Percentiles rank a stretch among this genome's conserved stretches.
Evolutionary conservation across 2,888 invertebrate genomes (phyloP).

Genomic region (Biston betularia): DNA sequence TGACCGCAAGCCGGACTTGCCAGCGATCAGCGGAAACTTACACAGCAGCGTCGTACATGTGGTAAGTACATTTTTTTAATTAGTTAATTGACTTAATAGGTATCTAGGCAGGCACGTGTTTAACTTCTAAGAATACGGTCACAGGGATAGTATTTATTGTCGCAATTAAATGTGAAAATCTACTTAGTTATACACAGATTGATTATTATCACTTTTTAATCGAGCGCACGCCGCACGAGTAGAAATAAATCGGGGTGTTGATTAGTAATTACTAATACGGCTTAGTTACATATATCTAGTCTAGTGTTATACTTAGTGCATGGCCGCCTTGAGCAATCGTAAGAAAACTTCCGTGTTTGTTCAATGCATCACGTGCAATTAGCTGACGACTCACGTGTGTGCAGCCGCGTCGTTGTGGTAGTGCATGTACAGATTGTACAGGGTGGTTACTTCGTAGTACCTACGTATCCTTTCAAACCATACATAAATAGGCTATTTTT

Average conservation of each 20-base stretch:
- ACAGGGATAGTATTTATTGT: background rate
- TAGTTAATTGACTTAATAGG: slow-evolving; percentile 21
- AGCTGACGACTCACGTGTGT: slow-evolving; percentile 46
- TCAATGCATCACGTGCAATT: slow-evolving; percentile 49
- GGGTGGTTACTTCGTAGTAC: too few relatives aligned
- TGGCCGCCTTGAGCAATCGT: slow-evolving; percentile 47
- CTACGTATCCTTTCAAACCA: too few relatives aligned
- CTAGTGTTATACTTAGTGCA: slow-evolving; percentile 30
- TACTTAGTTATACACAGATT: slow-evolving; percentile 7
- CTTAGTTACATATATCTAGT: slow-evolving; percentile 25
- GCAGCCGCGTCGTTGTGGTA: slow-evolving; percentile 5
- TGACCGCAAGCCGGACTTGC: slow-evolving; percentile 81
- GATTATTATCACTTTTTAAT: slow-evolving; percentile 30
- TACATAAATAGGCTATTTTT: too few relatives aligned
- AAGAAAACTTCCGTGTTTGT: slow-evolving; percentile 55
- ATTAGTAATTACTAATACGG: slow-evolving; percentile 42
- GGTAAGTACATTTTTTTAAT: slow-evolving; percentile 76
- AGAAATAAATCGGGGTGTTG: slow-evolving; percentile 38
- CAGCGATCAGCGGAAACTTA: slow-evolving; percentile 82
- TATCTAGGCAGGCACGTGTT: slow-evolving; percentile 9
- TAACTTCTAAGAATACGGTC: background rate
- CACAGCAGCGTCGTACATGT: slow-evolving; percentile 91
- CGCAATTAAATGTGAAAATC: slow-evolving; percentile 28
- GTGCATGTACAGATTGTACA: background rate
- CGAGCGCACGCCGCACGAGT: slow-evolving; percentile 37